Base-by-base conservation (phyloP, 2,888 invertebrate species). In the Physocephala rufipes region DNA sequence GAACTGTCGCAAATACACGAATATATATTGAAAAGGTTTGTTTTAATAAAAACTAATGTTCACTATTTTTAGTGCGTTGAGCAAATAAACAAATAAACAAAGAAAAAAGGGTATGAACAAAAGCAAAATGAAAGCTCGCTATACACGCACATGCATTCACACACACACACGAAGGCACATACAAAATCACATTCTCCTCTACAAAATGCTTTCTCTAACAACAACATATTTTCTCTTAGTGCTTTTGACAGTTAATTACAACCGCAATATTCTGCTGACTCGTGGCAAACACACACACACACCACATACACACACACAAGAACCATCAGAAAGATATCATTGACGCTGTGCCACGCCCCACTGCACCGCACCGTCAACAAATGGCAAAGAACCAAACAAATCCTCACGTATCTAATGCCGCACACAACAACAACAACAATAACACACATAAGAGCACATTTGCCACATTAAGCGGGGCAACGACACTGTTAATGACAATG, bases 201-300 rank as follows among this genome's bases (percentile, higher is more conserved):
- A 49, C n/a, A 7, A 15, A 49, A 19, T 12, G 16, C n/a, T 49
- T 49, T 49, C 4, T 49, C n/a, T 49, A 16, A 49, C 49, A 49
- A 16, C 16, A 16, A 49, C 64, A 64, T n/a, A 49, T 64, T 15
- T 1, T 53, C 55, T 21, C 59, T 49, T n/a, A n/a, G 24, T 62
- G 30, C 36, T 36, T 62, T 51, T 68, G 61, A 68, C 68, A 68
- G 68, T 62, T 68, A 68, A 68, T 68, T 68, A 68, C 68, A 24
- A 68, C 61, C 68, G 51, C 68, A 51, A 62, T 49, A 19, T 55
- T 55, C 7, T 55, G 61, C 61, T 51, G 51, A 68, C 51, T 51
- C 36, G 9, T 24, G 26, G 62, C 62, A 43, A n/a, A 9, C 45
- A 26, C 15, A 58, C n/a, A n/a, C 49, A 49, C 28, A 16, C 21